Evolutionary conservation across 2,797 vertebrate species (phyloP).

Genomic region (Crocodylus rhombifer): DNA sequence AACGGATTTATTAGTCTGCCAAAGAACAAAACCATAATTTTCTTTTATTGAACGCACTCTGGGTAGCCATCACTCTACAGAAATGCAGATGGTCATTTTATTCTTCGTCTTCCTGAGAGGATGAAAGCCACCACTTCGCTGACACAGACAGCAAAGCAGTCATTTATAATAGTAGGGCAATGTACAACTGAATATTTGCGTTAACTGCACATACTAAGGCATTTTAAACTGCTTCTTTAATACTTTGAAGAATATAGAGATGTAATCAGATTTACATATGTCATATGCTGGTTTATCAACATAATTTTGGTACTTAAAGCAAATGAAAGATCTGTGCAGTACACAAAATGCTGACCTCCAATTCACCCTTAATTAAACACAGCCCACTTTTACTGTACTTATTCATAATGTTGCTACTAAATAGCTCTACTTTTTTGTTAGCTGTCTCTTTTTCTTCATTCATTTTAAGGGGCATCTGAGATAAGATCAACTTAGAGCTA

Average conservation of each 20-base stretch:
- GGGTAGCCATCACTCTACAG: constrained; percentile 72
- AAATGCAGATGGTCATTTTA: constrained; percentile 77
- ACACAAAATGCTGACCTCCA: neutral
- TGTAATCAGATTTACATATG: constrained; percentile 37
- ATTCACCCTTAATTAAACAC: neutral
- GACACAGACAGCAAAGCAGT: constrained; percentile 64
- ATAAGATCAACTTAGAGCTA: neutral
- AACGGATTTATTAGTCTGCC: constrained; percentile 51
- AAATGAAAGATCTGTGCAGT: neutral
- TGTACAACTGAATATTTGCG: constrained; percentile 52
- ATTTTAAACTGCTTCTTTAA: constrained; percentile 46
- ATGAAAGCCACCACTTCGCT: constrained; percentile 66
- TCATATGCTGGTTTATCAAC: neutral
- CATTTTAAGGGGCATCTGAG: neutral
- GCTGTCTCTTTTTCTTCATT: neutral
- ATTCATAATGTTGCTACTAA: neutral
- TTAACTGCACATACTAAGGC: constrained; percentile 48
- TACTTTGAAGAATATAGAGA: neutral
- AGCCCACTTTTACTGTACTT: neutral
- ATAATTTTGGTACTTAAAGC: neutral
- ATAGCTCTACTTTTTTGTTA: neutral
- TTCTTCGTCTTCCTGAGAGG: constrained; percentile 70
- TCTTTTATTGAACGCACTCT: constrained; percentile 75
- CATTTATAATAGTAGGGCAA: constrained; percentile 46
- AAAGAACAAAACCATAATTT: constrained; percentile 73